These are phyloP conservation scores for Dermolepida albohirtum DNA, from an alignment of 2,888 invertebrate species.

Conservation along the genomic window DNA sequence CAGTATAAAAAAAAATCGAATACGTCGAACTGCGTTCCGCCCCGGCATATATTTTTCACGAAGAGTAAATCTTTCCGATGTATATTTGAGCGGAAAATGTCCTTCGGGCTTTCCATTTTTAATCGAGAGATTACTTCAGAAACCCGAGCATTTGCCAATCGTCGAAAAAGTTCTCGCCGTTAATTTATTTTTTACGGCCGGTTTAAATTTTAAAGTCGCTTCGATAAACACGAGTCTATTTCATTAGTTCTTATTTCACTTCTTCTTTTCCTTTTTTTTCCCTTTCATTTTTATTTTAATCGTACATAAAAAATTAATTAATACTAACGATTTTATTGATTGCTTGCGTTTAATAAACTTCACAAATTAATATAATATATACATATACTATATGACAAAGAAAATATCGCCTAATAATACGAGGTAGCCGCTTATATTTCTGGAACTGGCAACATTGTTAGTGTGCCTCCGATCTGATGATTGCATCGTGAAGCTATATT, in stretches of 20 bases:
- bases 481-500: no score
- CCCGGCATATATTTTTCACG: conserved; percentile 25
- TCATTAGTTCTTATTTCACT: conserved; percentile 3
- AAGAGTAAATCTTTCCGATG: conserved; percentile 27
- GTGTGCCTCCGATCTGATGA: no score
- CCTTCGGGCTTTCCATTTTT: conserved; percentile 27
- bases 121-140: conserved; percentile 17
- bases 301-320: no score
- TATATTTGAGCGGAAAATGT: conserved; percentile 28
- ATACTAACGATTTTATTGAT: no score
- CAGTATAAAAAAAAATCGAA: conserved; percentile 16
- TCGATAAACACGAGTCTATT: conserved; percentile 14
- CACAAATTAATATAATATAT: no score
- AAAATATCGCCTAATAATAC: no score
- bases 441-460: no score
- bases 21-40: conserved; percentile 10
- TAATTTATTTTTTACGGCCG: conserved; percentile 26
- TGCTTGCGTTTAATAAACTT: no score
- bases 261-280: neutral
- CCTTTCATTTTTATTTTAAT: no score
- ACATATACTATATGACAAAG: no score
- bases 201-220: conserved; percentile 20
- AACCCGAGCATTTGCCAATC: conserved; percentile 13
- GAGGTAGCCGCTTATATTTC: no score
- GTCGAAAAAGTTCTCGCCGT: conserved; percentile 14